Percentiles rank a stretch among this genome's conserved stretches.
These are phyloP conservation scores for Phyllotreta striolata DNA, from an alignment of 2,888 invertebrate genomes.

Conservation along the genomic window DNA sequence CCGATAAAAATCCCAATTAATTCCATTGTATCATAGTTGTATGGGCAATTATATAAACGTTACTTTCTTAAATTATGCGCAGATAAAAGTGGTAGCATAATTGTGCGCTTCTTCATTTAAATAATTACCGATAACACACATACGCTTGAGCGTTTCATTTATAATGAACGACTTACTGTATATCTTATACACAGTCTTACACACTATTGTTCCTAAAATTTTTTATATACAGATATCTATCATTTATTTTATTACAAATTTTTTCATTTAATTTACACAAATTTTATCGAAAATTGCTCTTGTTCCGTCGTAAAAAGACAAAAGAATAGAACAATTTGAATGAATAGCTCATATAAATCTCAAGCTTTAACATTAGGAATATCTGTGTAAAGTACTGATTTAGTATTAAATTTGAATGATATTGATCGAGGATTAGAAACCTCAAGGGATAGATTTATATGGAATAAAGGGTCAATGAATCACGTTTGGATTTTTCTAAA, in stretches of 20 bases:
- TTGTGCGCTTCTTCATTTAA: slow-evolving; percentile 47
- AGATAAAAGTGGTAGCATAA: slow-evolving; percentile 48
- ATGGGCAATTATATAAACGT: slow-evolving; percentile 46
- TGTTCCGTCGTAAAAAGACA: too few species aligned
- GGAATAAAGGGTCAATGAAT: too few species aligned
- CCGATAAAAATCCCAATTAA: slow-evolving; percentile 41
- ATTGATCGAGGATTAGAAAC: too few species aligned
- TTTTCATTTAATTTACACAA: not conserved
- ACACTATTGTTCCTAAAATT: slow-evolving; percentile 4
- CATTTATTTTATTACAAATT: not conserved
- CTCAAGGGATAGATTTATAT: too few species aligned
- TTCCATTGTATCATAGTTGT: slow-evolving; percentile 40
- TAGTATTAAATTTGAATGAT: too few species aligned
- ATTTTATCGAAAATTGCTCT: too few species aligned
- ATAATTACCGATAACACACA: slow-evolving; percentile 41
- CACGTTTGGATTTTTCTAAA: too few species aligned
- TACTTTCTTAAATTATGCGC: slow-evolving; percentile 46
- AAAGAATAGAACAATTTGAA: too few species aligned
- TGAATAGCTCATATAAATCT: too few species aligned
- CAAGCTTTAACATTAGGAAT: too few species aligned
- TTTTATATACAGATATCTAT: not conserved
- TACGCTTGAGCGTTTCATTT: slow-evolving; percentile 12
- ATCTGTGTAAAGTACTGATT: too few species aligned
- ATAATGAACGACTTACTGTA: slow-evolving; percentile 18
- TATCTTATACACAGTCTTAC: not conserved